Percentiles rank a stretch among this genome's conserved stretches.
phyloP scores from a whole-genome alignment of 2,888 invertebrate species.

The Punctoribates punctum region DNA sequence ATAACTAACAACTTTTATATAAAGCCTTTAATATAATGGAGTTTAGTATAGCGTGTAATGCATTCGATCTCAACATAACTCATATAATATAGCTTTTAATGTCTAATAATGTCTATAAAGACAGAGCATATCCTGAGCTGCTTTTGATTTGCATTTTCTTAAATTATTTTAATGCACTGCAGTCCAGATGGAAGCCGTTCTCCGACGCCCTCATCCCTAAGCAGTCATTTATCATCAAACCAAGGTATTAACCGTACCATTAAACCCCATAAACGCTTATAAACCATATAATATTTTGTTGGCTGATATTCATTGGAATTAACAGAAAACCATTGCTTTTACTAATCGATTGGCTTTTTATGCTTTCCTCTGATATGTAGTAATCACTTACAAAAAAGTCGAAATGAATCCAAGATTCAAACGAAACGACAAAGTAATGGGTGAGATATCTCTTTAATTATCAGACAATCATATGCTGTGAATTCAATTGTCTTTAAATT shows the following conservation, averaged over 20 bases:
- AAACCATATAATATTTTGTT: background rate
- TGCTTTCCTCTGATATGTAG: background rate
- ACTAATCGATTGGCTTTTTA: background rate
- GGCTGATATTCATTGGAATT: background rate
- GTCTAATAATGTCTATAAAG: background rate
- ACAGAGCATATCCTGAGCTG: background rate
- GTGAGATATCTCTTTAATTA: constrained; percentile 29
- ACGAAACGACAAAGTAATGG: constrained; percentile 40
- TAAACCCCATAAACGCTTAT: background rate
- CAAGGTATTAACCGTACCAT: constrained; percentile 40
- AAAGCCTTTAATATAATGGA: constrained; percentile 2
- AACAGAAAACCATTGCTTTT: constrained; percentile 3
- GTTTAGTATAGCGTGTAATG: background rate
- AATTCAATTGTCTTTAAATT: background rate
- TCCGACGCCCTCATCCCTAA: constrained; percentile 42
- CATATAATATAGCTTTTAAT: no score
- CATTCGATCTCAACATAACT: background rate
- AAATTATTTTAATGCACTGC: constrained; percentile 27
- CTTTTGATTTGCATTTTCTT: constrained; percentile 23
- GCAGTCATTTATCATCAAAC: constrained; percentile 43
- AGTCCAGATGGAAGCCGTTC: constrained; percentile 43
- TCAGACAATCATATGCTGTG: background rate
- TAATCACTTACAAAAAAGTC: constrained; percentile 40
- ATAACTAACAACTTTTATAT: constrained; percentile 21
- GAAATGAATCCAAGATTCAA: constrained; percentile 35